phyloP scores from a whole-genome alignment of 64 coral and sea anemone species.

The Pocillopora damicornis region DNA sequence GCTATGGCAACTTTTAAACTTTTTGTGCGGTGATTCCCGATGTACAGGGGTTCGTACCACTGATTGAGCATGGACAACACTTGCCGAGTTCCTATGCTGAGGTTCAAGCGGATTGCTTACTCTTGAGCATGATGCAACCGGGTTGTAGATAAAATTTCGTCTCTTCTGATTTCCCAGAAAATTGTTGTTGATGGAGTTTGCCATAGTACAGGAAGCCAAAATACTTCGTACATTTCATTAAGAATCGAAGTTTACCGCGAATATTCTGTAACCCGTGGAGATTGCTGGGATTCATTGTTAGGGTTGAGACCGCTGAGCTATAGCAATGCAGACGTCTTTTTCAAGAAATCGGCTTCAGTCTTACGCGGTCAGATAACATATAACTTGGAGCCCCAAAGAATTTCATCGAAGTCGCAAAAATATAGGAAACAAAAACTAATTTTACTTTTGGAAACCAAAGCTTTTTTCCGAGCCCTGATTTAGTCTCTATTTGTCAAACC shows the following conservation, averaged over 20 bases:
- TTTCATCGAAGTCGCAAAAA: too few relatives aligned
- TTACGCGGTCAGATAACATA: too few relatives aligned
- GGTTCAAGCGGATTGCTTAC: background rate
- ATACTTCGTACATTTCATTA: background rate
- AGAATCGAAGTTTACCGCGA: slow-evolving; percentile 35
- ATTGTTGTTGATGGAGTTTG: slow-evolving; percentile 51
- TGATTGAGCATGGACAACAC: background rate
- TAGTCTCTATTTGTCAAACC: too few relatives aligned
- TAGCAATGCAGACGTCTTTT: too few relatives aligned
- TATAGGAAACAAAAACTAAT: too few relatives aligned
- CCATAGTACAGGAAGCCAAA: slow-evolving; percentile 32
- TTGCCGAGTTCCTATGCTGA: background rate
- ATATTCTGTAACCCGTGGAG: background rate
- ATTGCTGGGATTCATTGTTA: background rate
- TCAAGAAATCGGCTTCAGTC: too few relatives aligned
- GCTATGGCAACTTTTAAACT: slow-evolving; percentile 48
- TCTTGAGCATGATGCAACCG: background rate
- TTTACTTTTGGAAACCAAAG: too few relatives aligned
- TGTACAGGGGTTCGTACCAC: background rate
- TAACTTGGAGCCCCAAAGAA: too few relatives aligned
- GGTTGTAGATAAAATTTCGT: slow-evolving; percentile 78
- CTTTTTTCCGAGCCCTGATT: too few relatives aligned
- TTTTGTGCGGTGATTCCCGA: slow-evolving; percentile 50
- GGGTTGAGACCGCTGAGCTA: background rate
- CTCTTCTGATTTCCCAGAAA: slow-evolving; percentile 51